Percentiles rank a stretch among this genome's conserved stretches.
Evolutionary conservation across 2,888 invertebrate species (phyloP).

Genomic region (Ophion ellenae): DNA sequence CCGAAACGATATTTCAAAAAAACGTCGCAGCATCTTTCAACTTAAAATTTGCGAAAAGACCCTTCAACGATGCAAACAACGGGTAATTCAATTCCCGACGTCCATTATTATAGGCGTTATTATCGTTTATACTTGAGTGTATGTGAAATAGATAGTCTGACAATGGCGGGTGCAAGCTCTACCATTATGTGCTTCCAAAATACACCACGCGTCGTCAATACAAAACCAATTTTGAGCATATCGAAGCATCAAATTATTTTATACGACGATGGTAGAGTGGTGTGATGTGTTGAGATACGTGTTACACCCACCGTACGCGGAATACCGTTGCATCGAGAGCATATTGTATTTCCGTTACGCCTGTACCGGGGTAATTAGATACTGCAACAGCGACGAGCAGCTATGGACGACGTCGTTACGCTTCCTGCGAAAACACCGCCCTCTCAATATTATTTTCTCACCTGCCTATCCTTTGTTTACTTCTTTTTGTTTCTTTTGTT

Average conservation of each 20-base stretch:
- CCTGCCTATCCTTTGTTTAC: constrained; percentile 26
- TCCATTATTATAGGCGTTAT: not conserved
- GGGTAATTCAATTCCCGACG: not conserved
- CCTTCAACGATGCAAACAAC: not conserved
- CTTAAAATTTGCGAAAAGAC: not conserved
- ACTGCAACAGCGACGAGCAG: constrained; percentile 58
- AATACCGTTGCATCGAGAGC: constrained; percentile 59
- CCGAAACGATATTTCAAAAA: not conserved
- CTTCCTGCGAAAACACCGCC: constrained; percentile 51
- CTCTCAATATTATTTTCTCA: constrained; percentile 44
- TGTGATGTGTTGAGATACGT: constrained; percentile 38
- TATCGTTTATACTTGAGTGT: not conserved
- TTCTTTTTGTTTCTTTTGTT: constrained; percentile 15
- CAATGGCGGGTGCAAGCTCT: not conserved
- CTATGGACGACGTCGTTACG: constrained; percentile 51
- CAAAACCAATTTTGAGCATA: constrained; percentile 8
- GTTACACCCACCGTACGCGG: constrained; percentile 51
- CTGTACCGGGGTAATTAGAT: constrained; percentile 64
- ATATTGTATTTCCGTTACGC: constrained; percentile 64
- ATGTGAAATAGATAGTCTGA: not conserved
- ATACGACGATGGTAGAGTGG: constrained; percentile 13
- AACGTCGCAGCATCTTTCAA: not conserved
- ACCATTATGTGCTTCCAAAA: not conserved
- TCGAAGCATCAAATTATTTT: constrained; percentile 44
- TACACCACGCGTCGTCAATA: not conserved